Conservation (phyloP, 2,797 vertebrate species). For the Parambassis ranga region DNA sequence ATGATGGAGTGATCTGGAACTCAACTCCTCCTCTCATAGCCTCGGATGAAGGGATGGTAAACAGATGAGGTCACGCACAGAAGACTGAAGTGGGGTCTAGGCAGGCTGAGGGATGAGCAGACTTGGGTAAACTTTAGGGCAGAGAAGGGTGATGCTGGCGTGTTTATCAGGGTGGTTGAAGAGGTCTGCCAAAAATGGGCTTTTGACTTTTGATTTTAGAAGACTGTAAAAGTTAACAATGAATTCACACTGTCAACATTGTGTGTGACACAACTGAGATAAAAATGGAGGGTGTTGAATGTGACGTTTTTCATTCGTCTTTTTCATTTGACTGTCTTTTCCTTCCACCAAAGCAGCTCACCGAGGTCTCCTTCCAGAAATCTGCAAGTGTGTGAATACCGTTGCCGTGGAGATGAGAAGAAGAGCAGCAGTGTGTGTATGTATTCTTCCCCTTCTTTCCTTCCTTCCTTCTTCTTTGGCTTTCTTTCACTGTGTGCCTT, state of each 20-base stretch:
- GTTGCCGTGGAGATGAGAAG: slow-evolving; percentile 77
- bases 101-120: not conserved
- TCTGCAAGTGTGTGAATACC: slow-evolving; percentile 62
- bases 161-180: not conserved
- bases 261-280: slow-evolving; percentile 26
- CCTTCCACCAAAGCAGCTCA: slow-evolving; percentile 49
- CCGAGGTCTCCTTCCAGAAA: slow-evolving; percentile 64
- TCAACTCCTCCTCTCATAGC: slow-evolving; percentile 85
- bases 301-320: slow-evolving; percentile 48
- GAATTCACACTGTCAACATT: slow-evolving; percentile 28
- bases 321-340: slow-evolving; percentile 52
- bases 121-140: slow-evolving; percentile 9
- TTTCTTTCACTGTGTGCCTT: slow-evolving; percentile 51
- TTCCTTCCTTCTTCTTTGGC: slow-evolving; percentile 31
- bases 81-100: slow-evolving; percentile 38
- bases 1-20: slow-evolving; percentile 84
- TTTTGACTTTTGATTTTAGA: slow-evolving; percentile 17
- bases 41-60: slow-evolving; percentile 79
- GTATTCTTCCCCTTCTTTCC: slow-evolving; percentile 37
- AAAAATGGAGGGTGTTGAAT: slow-evolving; percentile 29
- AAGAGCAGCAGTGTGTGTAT: slow-evolving; percentile 40
- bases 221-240: slow-evolving; percentile 22
- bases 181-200: not conserved
- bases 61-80: slow-evolving; percentile 72
- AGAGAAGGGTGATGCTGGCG: not conserved